Evolutionary conservation across 1,140 invertebrate genomes (phyloP).

Genomic region (Uloborus diversus): DNA sequence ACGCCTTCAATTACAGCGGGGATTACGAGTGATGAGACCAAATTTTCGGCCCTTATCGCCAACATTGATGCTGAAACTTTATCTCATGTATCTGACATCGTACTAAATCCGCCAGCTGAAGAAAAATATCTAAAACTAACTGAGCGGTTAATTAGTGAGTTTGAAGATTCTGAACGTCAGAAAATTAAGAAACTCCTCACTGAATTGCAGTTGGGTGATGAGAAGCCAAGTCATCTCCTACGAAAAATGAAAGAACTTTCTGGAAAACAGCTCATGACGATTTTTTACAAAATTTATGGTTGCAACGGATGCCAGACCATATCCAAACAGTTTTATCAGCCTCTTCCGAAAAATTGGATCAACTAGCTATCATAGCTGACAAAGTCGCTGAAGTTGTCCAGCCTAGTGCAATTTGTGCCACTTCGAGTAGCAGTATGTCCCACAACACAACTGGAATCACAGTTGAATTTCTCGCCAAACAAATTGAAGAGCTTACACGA

Average conservation of each 20-base stretch:
- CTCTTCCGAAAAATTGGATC: background rate
- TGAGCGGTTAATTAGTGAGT: background rate
- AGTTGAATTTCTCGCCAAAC: background rate
- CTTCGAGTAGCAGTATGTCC: background rate
- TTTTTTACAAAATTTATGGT: constrained; percentile 6
- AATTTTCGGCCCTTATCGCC: background rate
- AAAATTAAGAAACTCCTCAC: constrained; percentile 16
- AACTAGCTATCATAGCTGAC: constrained; percentile 10
- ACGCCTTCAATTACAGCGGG: background rate
- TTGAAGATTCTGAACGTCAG: background rate
- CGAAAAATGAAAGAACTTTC: constrained; percentile 3
- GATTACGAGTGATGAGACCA: background rate
- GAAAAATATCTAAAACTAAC: background rate
- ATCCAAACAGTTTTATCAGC: background rate
- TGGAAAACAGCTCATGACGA: background rate
- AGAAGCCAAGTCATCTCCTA: constrained; percentile 8
- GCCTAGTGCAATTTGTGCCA: background rate
- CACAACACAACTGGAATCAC: background rate
- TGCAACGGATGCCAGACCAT: constrained; percentile 2
- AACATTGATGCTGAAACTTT: background rate
- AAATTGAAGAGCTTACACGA: background rate
- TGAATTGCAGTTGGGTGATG: constrained; percentile 15
- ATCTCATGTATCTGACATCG: background rate
- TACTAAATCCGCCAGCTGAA: background rate
- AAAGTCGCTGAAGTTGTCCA: background rate